Conservation (phyloP, 2,113 vertebrate species). For the Marmota monax region DNA sequence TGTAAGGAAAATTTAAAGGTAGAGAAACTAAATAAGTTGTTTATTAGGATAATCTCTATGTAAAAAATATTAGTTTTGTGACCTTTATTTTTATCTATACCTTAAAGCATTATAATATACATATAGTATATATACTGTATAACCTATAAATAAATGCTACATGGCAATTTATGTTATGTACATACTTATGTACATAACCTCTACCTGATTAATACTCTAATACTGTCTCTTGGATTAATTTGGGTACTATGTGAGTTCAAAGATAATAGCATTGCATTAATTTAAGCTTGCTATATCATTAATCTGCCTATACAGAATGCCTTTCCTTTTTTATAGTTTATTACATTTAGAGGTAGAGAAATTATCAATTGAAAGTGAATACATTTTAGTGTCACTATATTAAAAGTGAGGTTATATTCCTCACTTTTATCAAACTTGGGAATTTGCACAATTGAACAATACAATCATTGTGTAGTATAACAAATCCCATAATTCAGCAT, state of each 20-base stretch:
- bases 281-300: constrained; percentile 14
- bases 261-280: not conserved
- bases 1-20: not conserved
- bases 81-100: not conserved
- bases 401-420: constrained; percentile 2
- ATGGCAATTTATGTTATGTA: too few species aligned
- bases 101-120: not conserved
- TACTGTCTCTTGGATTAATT: constrained; percentile 29
- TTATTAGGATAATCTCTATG: not conserved
- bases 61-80: not conserved
- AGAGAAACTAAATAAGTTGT: not conserved
- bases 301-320: not conserved
- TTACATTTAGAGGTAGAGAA: not conserved
- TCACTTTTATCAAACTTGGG: constrained; percentile 19
- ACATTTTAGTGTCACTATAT: constrained; percentile 35
- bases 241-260: not conserved
- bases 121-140: too few species aligned
- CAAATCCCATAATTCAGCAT: not conserved
- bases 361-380: not conserved
- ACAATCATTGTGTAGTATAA: not conserved
- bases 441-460: not conserved
- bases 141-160: too few species aligned
- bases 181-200: not conserved
- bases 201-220: not conserved
- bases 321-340: not conserved